These are phyloP conservation scores for Sander lucioperca DNA, from an alignment of 2,113 vertebrate species.

Conservation along the genomic window DNA sequence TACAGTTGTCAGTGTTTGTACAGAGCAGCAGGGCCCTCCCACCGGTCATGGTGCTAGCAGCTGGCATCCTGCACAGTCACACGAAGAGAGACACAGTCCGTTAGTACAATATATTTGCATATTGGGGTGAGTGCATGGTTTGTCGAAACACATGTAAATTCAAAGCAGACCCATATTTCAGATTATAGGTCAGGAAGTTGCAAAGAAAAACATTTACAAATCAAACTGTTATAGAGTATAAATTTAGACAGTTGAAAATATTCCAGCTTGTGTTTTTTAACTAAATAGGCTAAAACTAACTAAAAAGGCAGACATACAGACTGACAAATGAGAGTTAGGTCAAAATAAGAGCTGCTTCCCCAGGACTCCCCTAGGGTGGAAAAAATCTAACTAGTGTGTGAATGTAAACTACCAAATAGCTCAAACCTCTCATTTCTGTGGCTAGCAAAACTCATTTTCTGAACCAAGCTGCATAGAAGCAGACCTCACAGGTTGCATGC, in stretches of 20 bases:
- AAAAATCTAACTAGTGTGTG: slow-evolving; percentile 9
- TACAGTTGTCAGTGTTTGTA: slow-evolving; percentile 86
- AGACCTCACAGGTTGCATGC: slow-evolving; percentile 48
- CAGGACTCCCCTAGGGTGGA: slow-evolving; percentile 5
- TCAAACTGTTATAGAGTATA: neutral
- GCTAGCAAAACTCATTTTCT: neutral
- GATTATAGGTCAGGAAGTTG: neutral
- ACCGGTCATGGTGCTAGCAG: slow-evolving; percentile 94
- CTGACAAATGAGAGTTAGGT: slow-evolving; percentile 26
- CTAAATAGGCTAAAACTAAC: neutral
- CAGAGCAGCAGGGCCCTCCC: slow-evolving; percentile 87
- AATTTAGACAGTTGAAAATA: slow-evolving; percentile 1
- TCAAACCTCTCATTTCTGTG: slow-evolving; percentile 32
- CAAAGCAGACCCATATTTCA: slow-evolving; percentile 1
- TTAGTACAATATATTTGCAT: neutral
- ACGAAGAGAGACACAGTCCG: slow-evolving; percentile 54
- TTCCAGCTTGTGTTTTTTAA: neutral
- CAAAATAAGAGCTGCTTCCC: slow-evolving; percentile 16
- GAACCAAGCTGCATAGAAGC: slow-evolving; percentile 9
- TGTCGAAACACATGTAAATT: slow-evolving; percentile 3
- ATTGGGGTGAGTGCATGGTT: neutral
- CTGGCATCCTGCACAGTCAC: slow-evolving; percentile 80
- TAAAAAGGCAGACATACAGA: neutral
- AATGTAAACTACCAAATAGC: slow-evolving; percentile 36
- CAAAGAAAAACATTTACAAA: slow-evolving; percentile 14